Evolutionary conservation across 2,888 invertebrate species (phyloP).

Genomic region (Eugnorisma glareosa): DNA sequence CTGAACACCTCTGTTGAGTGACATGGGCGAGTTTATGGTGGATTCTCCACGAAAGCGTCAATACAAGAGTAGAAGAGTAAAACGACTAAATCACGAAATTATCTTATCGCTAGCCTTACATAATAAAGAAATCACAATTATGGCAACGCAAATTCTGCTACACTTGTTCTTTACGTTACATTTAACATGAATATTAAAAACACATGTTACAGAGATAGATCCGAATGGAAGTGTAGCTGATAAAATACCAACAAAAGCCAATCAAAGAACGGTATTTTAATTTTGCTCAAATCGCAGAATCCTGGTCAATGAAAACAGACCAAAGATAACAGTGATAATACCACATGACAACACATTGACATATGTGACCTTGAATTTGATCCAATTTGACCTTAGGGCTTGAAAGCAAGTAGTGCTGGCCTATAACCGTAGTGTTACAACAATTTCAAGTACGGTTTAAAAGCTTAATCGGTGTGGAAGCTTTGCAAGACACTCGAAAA

Average conservation of each 20-base stretch:
- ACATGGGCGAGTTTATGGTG: slow-evolving; percentile 19
- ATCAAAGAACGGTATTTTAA: background rate
- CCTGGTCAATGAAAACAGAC: slow-evolving; percentile 27
- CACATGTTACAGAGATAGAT: background rate
- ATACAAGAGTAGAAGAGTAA: background rate
- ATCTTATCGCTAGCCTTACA: slow-evolving; percentile 68
- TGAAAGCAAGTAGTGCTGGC: slow-evolving; percentile 9
- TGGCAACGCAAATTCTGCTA: background rate
- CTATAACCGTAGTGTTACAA: background rate
- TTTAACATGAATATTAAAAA: background rate
- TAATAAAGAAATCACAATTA: slow-evolving; percentile 34
- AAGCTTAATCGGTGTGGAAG: background rate
- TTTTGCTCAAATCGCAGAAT: background rate
- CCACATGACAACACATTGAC: slow-evolving; percentile 1
- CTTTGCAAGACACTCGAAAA: background rate
- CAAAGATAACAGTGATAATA: slow-evolving; percentile 30
- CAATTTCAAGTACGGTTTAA: slow-evolving; percentile 1
- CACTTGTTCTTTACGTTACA: slow-evolving; percentile 11
- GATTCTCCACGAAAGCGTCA: background rate
- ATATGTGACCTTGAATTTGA: slow-evolving; percentile 14
- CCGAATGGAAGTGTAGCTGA: fast-evolving
- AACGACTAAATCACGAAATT: slow-evolving; percentile 37
- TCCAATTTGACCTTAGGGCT: background rate
- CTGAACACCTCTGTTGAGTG: slow-evolving; percentile 35
- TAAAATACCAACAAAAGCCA: background rate